Evolutionary conservation across 2,888 invertebrate genomes (phyloP).

Genomic region (Emmelina monodactyla): DNA sequence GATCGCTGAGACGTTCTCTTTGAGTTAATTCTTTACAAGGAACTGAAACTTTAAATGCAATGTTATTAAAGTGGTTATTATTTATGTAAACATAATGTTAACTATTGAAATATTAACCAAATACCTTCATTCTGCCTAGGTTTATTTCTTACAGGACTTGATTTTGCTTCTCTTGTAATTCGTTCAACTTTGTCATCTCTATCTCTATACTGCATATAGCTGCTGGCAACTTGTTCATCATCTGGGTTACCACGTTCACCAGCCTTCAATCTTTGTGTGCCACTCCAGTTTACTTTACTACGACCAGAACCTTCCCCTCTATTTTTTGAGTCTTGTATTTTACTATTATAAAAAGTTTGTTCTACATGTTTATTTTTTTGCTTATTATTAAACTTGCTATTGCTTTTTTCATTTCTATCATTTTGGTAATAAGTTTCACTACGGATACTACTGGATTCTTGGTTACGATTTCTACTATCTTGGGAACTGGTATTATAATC

Average conservation of each 20-base stretch:
- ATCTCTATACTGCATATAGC: constrained; percentile 31
- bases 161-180: constrained; percentile 21
- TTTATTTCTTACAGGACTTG: constrained; percentile 34
- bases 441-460: constrained; percentile 18
- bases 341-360: constrained; percentile 51
- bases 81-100: neutral
- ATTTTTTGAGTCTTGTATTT: constrained; percentile 40
- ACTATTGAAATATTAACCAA: constrained; percentile 4
- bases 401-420: neutral
- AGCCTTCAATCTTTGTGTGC: constrained; percentile 37
- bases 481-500: constrained; percentile 21
- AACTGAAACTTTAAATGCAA: too few species aligned
- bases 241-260: constrained; percentile 34
- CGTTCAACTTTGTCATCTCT: constrained; percentile 11
- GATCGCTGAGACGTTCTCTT: constrained; percentile 83
- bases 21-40: constrained; percentile 79
- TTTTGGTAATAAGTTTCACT: constrained; percentile 13
- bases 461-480: constrained; percentile 17
- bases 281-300: constrained; percentile 35
- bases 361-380: constrained; percentile 39
- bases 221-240: constrained; percentile 51
- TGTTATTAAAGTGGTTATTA: too few species aligned
- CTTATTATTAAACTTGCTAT: constrained; percentile 3
- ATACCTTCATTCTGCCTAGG: constrained; percentile 23
- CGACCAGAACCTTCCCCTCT: constrained; percentile 34